Base-by-base conservation (phyloP, 2,797 vertebrate species). In the Hirundo rustica region DNA sequence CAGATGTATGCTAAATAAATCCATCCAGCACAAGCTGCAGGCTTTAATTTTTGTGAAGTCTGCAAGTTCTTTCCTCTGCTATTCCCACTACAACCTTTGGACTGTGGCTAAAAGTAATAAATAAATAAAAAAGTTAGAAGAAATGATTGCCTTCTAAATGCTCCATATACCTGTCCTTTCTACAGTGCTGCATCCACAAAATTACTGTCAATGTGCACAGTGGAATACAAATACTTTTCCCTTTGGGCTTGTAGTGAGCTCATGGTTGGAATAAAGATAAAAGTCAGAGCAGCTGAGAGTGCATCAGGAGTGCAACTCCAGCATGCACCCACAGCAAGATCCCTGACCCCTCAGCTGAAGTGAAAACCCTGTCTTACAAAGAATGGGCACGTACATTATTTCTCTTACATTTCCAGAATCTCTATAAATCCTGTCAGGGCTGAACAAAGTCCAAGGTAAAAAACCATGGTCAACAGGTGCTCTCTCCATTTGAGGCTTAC, bases 51-150 rank as follows among this genome's bases (percentile, higher is more conserved):
- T 88, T 90, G 85, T 70, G 42, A 88, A 91, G 34, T 81, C 71
- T 93, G 88, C 61, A 83, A 85, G 75, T 94, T 95, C 74, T 83
- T 90, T 92, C 89, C 72, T 76, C 84, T 70, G 62, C 45, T 94
- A 79, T 93, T 95, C 48, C n/a, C 40, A 70, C 47, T 10, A 55
- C 57, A 96, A 61, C 54, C 15, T 97, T 71, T 93, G 55, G 42
- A 58, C 30, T 8, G 27, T 70, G 30, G 45, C 48, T 95, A 9
- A 9, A 51, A 32, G 50, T 1, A 85, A 67, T 81, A 81, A 70
- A 47, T 21, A 13, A 30, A 40, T 40, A 40, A 61, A 60, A 11
- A 61, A 29, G 0, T 51, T 51, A 60, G 71, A 85, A 90, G 44
- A 68, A 93, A 94, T 91, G 19, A 85, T 85, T 81, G 45, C 76